Conservation (phyloP, 1,140 invertebrate genomes). For the Calycopis cecrops region DNA sequence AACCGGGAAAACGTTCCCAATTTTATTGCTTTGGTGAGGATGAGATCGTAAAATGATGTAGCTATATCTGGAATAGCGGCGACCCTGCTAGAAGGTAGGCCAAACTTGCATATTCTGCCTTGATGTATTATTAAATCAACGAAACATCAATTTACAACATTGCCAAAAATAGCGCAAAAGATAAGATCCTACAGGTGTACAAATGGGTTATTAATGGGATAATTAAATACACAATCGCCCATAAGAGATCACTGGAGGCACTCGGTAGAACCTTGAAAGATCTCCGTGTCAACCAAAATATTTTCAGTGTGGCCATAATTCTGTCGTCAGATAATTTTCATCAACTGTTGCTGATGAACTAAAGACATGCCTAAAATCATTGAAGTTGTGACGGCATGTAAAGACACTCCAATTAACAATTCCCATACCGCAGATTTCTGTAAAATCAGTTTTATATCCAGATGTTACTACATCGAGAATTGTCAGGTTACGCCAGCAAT, state of each 20-base stretch:
- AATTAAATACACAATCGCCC: constrained; percentile 59
- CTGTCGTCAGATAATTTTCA: constrained; percentile 30
- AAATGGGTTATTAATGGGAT: constrained; percentile 22
- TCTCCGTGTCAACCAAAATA: constrained; percentile 43
- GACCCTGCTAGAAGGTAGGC: too few relatives aligned
- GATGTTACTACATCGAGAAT: too few relatives aligned
- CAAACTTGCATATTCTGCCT: constrained; percentile 21
- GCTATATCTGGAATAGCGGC: too few relatives aligned
- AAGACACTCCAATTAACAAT: constrained; percentile 38
- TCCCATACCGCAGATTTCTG: constrained; percentile 44
- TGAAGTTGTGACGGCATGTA: constrained; percentile 44
- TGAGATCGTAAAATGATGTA: too few relatives aligned
- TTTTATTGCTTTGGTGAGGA: too few relatives aligned
- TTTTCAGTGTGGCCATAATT: constrained; percentile 30
- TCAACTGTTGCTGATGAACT: constrained; percentile 13
- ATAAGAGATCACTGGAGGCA: constrained; percentile 34
- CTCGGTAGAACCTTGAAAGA: constrained; percentile 46
- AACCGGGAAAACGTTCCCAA: too few relatives aligned
- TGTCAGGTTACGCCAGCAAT: constrained; percentile 45
- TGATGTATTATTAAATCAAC: constrained; percentile 51
- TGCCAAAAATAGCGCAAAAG: constrained; percentile 23
- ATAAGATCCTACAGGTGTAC: neutral
- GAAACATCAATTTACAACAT: constrained; percentile 40
- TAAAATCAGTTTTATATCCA: too few relatives aligned
- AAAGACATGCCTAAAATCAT: constrained; percentile 24